These are phyloP conservation scores for Paedocypris micromegethes DNA, from an alignment of 2,797 vertebrate species.

Conservation along the genomic window DNA sequence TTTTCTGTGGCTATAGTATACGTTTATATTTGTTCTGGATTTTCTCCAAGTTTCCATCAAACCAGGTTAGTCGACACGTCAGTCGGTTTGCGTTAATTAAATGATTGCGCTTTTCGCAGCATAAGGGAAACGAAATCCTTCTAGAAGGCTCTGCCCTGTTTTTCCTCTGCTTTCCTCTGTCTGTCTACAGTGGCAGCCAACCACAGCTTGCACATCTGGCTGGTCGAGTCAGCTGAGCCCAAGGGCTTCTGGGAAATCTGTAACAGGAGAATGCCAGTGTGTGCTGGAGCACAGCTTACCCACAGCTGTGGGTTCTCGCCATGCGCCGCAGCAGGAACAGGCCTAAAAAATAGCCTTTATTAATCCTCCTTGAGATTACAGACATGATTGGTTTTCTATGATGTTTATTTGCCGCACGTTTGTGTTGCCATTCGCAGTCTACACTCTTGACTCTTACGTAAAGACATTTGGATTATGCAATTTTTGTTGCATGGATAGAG, in stretches of 20 bases:
- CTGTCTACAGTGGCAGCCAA: slow-evolving; percentile 35
- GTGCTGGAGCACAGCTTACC: not conserved
- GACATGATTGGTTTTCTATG: slow-evolving; percentile 17
- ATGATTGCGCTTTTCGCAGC: not conserved
- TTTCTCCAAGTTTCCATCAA: too few relatives aligned
- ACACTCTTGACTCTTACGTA: slow-evolving; percentile 22
- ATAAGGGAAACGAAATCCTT: not conserved
- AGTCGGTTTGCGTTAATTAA: not conserved
- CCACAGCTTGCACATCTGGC: slow-evolving; percentile 55
- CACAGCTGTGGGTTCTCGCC: slow-evolving; percentile 38
- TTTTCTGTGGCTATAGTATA: too few relatives aligned
- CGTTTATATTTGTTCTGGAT: too few relatives aligned
- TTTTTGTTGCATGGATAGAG: slow-evolving; percentile 32
- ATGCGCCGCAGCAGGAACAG: slow-evolving; percentile 3
- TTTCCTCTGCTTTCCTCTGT: slow-evolving; percentile 24
- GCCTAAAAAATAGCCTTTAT: slow-evolving; percentile 19
- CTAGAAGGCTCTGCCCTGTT: slow-evolving; percentile 21
- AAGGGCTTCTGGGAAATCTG: slow-evolving; percentile 38
- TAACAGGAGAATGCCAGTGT: slow-evolving; percentile 13
- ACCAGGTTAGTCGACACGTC: too few relatives aligned
- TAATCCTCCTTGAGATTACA: slow-evolving; percentile 10
- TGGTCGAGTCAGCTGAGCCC: slow-evolving; percentile 36
- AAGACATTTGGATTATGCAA: slow-evolving; percentile 44
- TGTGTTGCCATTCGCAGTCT: not conserved
- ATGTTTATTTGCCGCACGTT: slow-evolving; percentile 19